Base-by-base conservation (phyloP, 2,113 vertebrate genomes). In the Nansenia antarctica region DNA sequence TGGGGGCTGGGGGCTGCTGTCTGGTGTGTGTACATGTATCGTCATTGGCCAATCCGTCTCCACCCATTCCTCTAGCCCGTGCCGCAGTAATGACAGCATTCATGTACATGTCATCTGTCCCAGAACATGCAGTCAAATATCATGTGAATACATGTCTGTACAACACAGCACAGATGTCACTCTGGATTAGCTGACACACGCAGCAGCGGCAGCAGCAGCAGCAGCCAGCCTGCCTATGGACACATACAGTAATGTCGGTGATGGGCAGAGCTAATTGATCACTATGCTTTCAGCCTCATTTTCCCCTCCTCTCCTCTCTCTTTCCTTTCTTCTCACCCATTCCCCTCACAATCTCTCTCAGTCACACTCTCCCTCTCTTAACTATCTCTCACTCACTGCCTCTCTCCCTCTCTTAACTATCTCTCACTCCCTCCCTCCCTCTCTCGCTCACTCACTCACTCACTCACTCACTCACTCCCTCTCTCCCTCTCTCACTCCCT, bases 401-500 rank as follows among this genome's bases (percentile, higher is more conserved):
- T 55, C 6, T 52, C 27, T 57, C 62, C 12, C 37, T 53, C 63
- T 32, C 22, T 6, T n/a, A n/a, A n/a, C 18, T 12, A 14, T 5
- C 2, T 53, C 6, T 1, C 0, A 12, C 42, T 64, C 45, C 24
- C 12, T 52, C 12, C 34, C n/a, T 31, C n/a, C 11, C 26, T 20
- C 27, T 18, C 34, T 53, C 27, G 24, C n/a, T 14, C 35, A 45
- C 55, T 52, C 27, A 20, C 18, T 37, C 45, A 9, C 52, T 63
- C 24, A 57, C 30, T 30, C 37, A 60, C 29, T 52, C 62, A 12
- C 47, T 0, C 24, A 65, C 49, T 65, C 62, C 67, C 39, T 54
- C 34, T 3, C 34, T 35, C 34, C 34, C 34, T 35, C 34, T 11
- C 34, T 37, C 3, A 5, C 34, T 35, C 34, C 34, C 0, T 35